Conservation (phyloP, 2,797 vertebrate genomes). For the Valencia hispanica region DNA sequence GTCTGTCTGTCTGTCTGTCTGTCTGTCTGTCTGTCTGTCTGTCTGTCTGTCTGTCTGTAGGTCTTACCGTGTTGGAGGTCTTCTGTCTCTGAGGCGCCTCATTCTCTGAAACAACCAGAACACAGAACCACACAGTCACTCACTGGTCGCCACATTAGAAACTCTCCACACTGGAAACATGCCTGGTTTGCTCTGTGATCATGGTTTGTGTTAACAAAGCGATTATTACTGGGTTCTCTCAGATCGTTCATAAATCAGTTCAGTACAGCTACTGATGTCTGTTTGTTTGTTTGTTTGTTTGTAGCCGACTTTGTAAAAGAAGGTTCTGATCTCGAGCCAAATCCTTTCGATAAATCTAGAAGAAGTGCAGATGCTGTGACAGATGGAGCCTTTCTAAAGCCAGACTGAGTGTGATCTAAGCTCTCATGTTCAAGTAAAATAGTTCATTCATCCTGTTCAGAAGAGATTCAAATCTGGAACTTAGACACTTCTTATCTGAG, state of each 20-base stretch:
- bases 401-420: background rate
- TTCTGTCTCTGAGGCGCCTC: constrained; percentile 58
- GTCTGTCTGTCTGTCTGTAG: background rate
- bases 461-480: too few relatives aligned
- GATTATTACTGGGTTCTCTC: background rate
- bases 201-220: background rate
- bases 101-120: constrained; percentile 70
- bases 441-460: background rate
- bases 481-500: background rate
- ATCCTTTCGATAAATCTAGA: too few relatives aligned
- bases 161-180: background rate
- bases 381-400: too few relatives aligned
- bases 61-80: constrained; percentile 59
- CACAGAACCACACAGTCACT: background rate
- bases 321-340: background rate
- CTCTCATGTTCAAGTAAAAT: too few relatives aligned
- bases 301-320: too few relatives aligned
- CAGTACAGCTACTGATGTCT: background rate
- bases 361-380: background rate
- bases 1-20: background rate
- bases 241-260: background rate
- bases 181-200: background rate
- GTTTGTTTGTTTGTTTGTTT: too few relatives aligned
- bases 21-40: background rate
- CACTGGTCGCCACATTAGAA: background rate